Conservation (phyloP, 2,113 vertebrate species). For the Phaethon lepturus region DNA sequence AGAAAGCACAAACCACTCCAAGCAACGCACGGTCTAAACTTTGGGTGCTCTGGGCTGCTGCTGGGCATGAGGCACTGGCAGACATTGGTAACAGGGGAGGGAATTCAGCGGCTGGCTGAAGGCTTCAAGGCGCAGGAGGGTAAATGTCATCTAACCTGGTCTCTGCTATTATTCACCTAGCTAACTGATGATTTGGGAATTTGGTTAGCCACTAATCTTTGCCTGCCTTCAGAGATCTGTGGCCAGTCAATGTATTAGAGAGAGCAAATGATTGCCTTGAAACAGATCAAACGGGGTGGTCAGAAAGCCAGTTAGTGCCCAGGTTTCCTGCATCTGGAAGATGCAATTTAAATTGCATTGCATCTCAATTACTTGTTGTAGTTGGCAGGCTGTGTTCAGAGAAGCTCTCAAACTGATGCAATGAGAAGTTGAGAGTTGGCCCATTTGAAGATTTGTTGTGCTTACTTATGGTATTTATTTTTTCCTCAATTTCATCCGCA, state of each 20-base stretch:
- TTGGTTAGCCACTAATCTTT: background rate
- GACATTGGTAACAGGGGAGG: rapidly evolving
- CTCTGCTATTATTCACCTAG: background rate
- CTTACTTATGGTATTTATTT: background rate
- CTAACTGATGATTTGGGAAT: background rate
- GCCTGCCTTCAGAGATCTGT: background rate
- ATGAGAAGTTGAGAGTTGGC: background rate
- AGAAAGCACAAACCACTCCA: background rate
- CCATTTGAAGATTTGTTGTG: background rate
- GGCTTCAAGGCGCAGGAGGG: background rate
- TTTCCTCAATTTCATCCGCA: background rate
- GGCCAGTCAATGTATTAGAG: background rate
- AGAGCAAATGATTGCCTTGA: background rate
- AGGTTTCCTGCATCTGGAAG: background rate
- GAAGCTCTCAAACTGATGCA: background rate
- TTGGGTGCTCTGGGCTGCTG: background rate
- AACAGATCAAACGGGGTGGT: background rate
- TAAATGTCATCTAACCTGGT: background rate
- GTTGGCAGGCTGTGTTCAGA: background rate
- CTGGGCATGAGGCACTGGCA: background rate
- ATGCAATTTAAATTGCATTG: background rate
- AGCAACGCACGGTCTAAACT: background rate
- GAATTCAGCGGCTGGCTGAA: background rate
- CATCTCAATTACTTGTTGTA: background rate
- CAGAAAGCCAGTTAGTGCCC: background rate